Evolutionary conservation across 2,888 invertebrate genomes (phyloP).

Genomic region (Stenodema calcarata): DNA sequence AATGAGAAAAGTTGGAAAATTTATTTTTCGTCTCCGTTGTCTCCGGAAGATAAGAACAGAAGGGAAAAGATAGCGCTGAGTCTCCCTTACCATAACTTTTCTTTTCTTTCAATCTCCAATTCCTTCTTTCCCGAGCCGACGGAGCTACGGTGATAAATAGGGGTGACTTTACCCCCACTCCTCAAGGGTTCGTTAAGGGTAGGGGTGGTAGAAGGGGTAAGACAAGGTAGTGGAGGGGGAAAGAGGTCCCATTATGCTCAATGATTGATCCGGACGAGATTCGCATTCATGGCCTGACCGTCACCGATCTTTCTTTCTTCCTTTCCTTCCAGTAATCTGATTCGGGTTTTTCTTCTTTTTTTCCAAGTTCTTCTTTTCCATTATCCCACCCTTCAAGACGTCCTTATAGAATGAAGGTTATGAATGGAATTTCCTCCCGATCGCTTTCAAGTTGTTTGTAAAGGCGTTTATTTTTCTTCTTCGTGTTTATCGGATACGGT

Average conservation of each 20-base stretch:
- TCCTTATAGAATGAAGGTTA: not conserved
- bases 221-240: not conserved
- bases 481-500: not conserved
- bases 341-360: not conserved
- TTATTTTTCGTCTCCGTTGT: not conserved
- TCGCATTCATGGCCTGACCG: not conserved
- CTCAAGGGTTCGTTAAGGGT: not conserved
- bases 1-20: not conserved
- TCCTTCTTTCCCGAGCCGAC: not conserved
- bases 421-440: not conserved
- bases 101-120: not conserved
- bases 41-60: not conserved
- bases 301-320: not conserved
- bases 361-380: not conserved
- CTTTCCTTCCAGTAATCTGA: not conserved
- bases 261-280: slow-evolving; percentile 12
- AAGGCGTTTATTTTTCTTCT: not conserved
- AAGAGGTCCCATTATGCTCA: not conserved
- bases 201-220: not conserved
- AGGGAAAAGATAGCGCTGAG: not conserved
- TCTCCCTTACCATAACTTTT: not conserved
- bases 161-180: not conserved
- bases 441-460: not conserved
- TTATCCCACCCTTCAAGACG: not conserved
- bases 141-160: slow-evolving; percentile 13